Percentiles rank a stretch among this genome's conserved stretches.
These are phyloP conservation scores for Heliconius congener DNA, from an alignment of 1,140 invertebrate genomes.

Conservation along the genomic window DNA sequence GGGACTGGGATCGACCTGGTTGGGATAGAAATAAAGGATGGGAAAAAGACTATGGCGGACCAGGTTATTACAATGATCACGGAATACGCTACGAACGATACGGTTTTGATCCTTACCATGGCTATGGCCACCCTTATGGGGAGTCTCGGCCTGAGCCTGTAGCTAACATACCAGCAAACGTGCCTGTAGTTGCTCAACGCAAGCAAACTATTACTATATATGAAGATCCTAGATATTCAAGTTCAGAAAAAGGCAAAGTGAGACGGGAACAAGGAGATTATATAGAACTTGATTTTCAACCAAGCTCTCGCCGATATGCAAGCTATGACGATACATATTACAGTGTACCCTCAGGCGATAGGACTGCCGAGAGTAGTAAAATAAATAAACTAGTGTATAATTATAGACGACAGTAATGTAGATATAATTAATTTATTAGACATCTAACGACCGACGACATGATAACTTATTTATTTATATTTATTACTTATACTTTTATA, in stretches of 20 bases:
- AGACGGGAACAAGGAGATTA: constrained; percentile 72
- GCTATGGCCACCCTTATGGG: constrained; percentile 75
- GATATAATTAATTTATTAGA: constrained; percentile 1
- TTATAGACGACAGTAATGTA: constrained; percentile 52
- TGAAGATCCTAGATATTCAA: constrained; percentile 82
- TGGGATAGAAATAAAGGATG: constrained; percentile 59
- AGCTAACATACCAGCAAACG: constrained; percentile 63
- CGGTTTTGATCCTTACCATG: constrained; percentile 66
- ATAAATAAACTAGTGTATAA: constrained; percentile 80
- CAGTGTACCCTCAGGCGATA: constrained; percentile 54
- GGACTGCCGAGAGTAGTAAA: constrained; percentile 66
- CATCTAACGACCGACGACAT: background rate
- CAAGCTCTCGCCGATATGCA: constrained; percentile 73
- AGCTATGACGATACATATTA: constrained; percentile 76
- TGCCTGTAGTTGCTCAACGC: constrained; percentile 66
- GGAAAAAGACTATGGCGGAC: constrained; percentile 62
- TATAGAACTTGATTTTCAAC: constrained; percentile 71
- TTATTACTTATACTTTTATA: no score
- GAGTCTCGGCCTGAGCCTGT: constrained; percentile 64
- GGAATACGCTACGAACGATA: constrained; percentile 66
- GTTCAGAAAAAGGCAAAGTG: constrained; percentile 61
- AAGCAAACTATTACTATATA: constrained; percentile 82
- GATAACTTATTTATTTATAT: no score
- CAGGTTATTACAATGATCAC: constrained; percentile 64
- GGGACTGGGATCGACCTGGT: constrained; percentile 52